A percentile compares a stretch with the other conserved stretches of the same genome.
Conservation (phyloP, 2,113 vertebrate species). For the Barbus barbus region DNA sequence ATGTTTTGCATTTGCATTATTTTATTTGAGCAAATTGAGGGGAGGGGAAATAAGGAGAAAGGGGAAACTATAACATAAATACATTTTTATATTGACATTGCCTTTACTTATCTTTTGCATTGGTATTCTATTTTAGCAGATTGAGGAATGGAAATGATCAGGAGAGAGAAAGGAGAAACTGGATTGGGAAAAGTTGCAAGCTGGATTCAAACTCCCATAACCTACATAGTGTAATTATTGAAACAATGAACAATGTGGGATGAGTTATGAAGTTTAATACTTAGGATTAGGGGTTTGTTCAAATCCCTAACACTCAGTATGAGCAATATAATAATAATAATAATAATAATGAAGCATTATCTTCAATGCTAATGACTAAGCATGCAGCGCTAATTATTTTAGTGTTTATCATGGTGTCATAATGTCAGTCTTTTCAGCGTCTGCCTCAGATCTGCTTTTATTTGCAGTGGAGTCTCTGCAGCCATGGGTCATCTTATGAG, state of each 20-base stretch:
- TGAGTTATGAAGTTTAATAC: constrained; percentile 13
- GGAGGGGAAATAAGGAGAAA: no score
- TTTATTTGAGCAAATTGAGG: neutral
- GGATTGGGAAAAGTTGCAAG: neutral
- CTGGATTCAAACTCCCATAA: neutral
- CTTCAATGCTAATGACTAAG: constrained; percentile 12
- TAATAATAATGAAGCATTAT: constrained; percentile 15
- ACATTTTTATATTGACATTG: neutral
- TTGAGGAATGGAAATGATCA: neutral
- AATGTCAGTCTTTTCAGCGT: neutral
- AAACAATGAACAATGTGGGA: neutral
- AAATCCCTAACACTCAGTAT: neutral
- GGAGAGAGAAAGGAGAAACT: neutral
- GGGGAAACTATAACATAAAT: no score
- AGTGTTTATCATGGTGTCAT: constrained; percentile 15
- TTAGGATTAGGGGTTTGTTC: neutral
- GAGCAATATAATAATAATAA: constrained; percentile 14
- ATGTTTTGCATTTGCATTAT: neutral
- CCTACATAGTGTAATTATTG: neutral
- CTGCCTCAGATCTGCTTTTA: constrained; percentile 10
- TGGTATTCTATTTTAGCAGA: neutral
- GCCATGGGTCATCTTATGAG: constrained; percentile 20
- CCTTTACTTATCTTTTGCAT: neutral
- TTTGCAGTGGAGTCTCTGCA: constrained; percentile 10
- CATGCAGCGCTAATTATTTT: constrained; percentile 9